These are phyloP conservation scores for Rhyacophila evoluta DNA, from an alignment of 2,888 invertebrate genomes.

Conservation along the genomic window DNA sequence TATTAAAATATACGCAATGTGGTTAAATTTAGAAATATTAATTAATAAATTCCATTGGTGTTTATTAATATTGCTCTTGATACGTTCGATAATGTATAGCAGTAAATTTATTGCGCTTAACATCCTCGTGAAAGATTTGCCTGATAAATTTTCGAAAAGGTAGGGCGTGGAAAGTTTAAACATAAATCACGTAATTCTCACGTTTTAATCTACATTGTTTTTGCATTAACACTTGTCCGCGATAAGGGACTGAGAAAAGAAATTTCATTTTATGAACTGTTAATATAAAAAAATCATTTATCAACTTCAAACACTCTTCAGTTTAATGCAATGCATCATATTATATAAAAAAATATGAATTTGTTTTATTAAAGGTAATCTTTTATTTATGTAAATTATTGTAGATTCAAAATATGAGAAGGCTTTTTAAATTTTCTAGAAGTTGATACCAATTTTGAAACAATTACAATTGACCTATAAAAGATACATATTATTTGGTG, in stretches of 20 bases:
- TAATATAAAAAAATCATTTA: not conserved
- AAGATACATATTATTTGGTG: too few relatives aligned
- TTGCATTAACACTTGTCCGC: slow-evolving; percentile 13
- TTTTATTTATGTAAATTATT: too few relatives aligned
- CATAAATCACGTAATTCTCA: slow-evolving; percentile 15
- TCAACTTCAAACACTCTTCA: too few relatives aligned
- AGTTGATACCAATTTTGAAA: too few relatives aligned
- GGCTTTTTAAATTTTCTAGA: too few relatives aligned
- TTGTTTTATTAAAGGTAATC: too few relatives aligned
- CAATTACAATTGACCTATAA: too few relatives aligned
- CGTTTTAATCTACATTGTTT: slow-evolving; percentile 19
- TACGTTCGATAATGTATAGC: not conserved
- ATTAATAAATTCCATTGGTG: not conserved
- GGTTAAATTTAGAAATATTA: too few relatives aligned
- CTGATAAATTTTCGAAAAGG: slow-evolving; percentile 14
- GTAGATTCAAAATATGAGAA: too few relatives aligned
- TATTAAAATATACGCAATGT: not conserved
- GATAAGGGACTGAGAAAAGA: not conserved
- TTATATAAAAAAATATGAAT: too few relatives aligned
- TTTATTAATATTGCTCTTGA: not conserved
- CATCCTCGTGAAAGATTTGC: not conserved
- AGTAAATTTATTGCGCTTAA: too few relatives aligned
- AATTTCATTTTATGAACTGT: not conserved
- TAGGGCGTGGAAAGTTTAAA: not conserved
- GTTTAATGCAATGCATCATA: too few relatives aligned